Evolutionary conservation across 2,888 invertebrate genomes (phyloP), one percentile per base, ranked within the genome.

Genomic region (Masnerella sp.): DNA sequence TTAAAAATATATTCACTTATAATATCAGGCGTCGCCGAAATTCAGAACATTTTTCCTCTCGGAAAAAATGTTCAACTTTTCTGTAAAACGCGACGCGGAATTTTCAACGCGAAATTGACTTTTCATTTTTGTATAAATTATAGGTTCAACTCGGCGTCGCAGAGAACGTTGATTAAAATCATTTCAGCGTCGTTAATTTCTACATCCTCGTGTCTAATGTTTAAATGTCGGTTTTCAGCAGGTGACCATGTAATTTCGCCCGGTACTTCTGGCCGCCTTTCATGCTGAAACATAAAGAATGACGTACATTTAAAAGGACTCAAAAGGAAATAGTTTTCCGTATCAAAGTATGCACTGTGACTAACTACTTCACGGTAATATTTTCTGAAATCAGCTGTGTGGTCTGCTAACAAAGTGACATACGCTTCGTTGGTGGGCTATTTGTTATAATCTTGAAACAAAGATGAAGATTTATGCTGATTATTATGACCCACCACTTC

Each of bases 181-280:
- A 14, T 43, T 59, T 40, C 34, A 34, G 11, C 47, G 18, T 51
- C 59, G 49, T 61, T 59, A 43, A 54, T 61, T 61, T 34, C 32
- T 7, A 42, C 47, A 20, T 52, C 43, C 36, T 12, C 47, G 17
- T 51, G 62, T 58, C 62, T 70, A 42, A 70, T 36, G 43, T 51
- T 58, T 15, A 64, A 70, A 51, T 11, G 70, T 43, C 59, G 59
- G 36, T 18, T 25, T 70, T 64, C 62, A 56, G 56, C 51, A 58
- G 62, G 49, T 64, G 62, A 70, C 58, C 62, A 32, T 71, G 56
- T 64, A 71, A 71, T 71, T 71, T 64, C 28, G 64, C 64, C 45
- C 5, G 15, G 43, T 64, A 56, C 47, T 62, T 64, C 51, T 62
- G 54, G 25, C 25, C 40, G 56, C 36, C 70, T 62, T 62, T 65